These are phyloP conservation scores for Hippolais icterina DNA, from an alignment of 2,113 vertebrate genomes.

Conservation along the genomic window DNA sequence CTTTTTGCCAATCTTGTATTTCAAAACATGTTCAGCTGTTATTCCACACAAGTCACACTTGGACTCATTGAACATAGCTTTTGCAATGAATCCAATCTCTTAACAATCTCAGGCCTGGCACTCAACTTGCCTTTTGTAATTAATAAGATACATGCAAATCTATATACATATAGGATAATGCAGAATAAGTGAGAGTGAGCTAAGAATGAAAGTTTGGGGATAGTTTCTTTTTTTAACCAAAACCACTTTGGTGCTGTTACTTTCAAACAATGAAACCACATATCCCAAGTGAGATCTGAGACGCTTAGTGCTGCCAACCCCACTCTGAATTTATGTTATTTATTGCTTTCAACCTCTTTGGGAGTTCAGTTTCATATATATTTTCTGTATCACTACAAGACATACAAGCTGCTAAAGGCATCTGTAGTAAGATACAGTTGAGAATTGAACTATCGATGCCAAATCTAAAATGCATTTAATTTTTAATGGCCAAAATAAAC, in stretches of 20 bases:
- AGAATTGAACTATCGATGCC: not conserved
- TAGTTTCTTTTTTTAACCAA: not conserved
- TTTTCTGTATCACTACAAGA: not conserved
- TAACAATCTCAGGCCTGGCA: not conserved
- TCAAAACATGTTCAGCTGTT: not conserved
- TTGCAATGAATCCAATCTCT: not conserved
- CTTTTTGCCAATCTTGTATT: not conserved
- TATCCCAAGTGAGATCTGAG: not conserved
- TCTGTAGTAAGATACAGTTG: not conserved
- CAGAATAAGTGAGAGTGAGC: not conserved
- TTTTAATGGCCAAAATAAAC: constrained; percentile 5
- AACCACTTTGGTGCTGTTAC: not conserved
- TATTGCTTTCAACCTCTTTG: not conserved
- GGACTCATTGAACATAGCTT: not conserved
- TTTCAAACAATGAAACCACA: not conserved
- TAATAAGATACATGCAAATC: not conserved
- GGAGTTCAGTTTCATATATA: not conserved
- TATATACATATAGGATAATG: not conserved
- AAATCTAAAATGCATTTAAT: not conserved
- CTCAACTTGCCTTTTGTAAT: not conserved
- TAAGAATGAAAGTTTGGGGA: not conserved
- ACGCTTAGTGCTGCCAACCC: not conserved
- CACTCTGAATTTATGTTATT: not conserved
- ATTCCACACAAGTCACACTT: not conserved
- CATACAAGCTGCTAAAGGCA: not conserved